Evolutionary conservation across 2,888 invertebrate genomes (phyloP).

Genomic region (Plebejus melissa): DNA sequence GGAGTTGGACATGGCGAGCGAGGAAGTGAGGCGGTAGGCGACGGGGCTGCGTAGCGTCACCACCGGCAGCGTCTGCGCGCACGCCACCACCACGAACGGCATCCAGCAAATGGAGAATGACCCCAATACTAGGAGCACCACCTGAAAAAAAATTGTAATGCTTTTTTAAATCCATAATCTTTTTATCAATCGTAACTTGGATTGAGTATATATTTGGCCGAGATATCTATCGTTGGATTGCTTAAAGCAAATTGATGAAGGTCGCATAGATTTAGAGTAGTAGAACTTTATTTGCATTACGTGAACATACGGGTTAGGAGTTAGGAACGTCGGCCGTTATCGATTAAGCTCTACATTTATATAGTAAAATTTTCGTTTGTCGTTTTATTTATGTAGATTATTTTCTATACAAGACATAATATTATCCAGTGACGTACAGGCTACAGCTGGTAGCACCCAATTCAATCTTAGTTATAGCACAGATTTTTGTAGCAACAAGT

Average conservation of each 20-base stretch:
- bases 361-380: too few relatives aligned
- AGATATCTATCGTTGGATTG: background rate
- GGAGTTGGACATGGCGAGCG: slow-evolving; percentile 88
- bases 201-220: background rate
- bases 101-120: slow-evolving; percentile 91
- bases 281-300: background rate
- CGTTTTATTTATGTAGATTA: too few relatives aligned
- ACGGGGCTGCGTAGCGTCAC: slow-evolving; percentile 73
- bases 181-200: background rate
- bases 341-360: background rate
- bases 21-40: slow-evolving; percentile 82
- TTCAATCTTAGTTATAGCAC: too few relatives aligned
- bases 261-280: background rate
- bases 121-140: slow-evolving; percentile 87
- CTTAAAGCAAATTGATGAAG: background rate
- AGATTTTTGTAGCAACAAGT: too few relatives aligned
- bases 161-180: too few relatives aligned
- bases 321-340: background rate
- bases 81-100: slow-evolving; percentile 85
- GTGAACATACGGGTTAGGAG: background rate
- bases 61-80: slow-evolving; percentile 78
- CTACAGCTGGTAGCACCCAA: too few relatives aligned
- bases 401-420: too few relatives aligned
- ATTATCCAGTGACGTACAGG: too few relatives aligned
- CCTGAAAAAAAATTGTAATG: slow-evolving; percentile 65